Percentiles rank a stretch among this genome's conserved stretches.
Evolutionary conservation across 2,888 invertebrate species (phyloP).

Genomic region (Julus scandinavius): DNA sequence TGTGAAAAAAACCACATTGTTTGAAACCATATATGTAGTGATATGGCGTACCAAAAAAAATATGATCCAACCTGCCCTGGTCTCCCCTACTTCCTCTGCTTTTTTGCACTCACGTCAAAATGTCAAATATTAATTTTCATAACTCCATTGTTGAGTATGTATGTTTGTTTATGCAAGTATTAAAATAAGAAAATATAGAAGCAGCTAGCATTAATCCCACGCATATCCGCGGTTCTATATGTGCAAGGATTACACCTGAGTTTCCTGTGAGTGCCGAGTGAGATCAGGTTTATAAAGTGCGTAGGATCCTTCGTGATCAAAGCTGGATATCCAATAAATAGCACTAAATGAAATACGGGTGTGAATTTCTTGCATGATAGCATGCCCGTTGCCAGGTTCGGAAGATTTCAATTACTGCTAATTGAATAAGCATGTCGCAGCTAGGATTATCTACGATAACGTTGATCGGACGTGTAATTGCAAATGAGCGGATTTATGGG

Average conservation of each 20-base stretch:
- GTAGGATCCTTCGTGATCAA: neutral
- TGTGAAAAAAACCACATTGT: no score
- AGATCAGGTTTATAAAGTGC: neutral
- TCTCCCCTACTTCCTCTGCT: no score
- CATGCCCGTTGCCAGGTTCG: neutral
- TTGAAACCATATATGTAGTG: no score
- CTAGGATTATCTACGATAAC: constrained; percentile 15
- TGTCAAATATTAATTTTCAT: no score
- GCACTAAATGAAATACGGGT: neutral
- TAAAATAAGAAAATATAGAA: neutral
- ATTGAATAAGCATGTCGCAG: constrained; percentile 33
- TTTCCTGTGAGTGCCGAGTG: neutral
- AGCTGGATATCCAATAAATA: neutral
- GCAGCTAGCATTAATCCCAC: neutral
- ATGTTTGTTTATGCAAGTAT: neutral
- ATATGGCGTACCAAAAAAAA: no score
- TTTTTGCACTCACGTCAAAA: no score
- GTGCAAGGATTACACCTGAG: neutral
- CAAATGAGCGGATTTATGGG: neutral
- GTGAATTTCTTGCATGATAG: constrained; percentile 13
- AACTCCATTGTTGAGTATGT: neutral
- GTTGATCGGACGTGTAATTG: neutral
- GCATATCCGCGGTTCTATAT: neutral
- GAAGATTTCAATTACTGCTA: constrained; percentile 15
- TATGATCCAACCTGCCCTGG: no score